A percentile compares a stretch with the other conserved stretches of the same genome.
Conservation (phyloP, 53 echinoderm and acorn worm genomes). For the Crossaster papposus region DNA sequence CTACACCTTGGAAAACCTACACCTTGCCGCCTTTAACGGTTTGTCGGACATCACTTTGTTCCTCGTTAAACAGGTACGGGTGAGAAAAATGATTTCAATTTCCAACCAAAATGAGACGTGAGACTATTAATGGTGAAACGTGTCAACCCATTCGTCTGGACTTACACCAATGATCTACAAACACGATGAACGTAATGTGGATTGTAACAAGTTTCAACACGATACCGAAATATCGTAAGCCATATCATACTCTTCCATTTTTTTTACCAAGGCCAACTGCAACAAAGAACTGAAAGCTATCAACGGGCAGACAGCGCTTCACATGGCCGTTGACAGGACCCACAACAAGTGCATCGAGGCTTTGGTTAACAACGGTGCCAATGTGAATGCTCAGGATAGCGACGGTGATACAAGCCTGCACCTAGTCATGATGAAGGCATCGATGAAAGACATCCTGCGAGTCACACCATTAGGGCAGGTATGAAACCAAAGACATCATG, state of each 20-base stretch:
- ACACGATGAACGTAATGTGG: background rate
- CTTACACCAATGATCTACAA: too few species aligned
- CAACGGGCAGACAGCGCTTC: slow-evolving; percentile 56
- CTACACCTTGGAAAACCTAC: slow-evolving; percentile 66
- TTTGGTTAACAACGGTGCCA: slow-evolving; percentile 64
- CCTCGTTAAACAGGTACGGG: slow-evolving; percentile 44
- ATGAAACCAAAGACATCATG: background rate
- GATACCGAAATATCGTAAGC: background rate
- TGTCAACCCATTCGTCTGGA: background rate
- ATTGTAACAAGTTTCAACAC: too few species aligned
- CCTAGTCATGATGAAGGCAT: slow-evolving; percentile 43
- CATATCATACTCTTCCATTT: background rate
- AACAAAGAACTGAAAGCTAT: slow-evolving; percentile 43
- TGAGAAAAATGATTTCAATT: background rate
- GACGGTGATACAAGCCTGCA: slow-evolving; percentile 64
- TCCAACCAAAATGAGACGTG: background rate
- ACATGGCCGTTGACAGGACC: slow-evolving; percentile 51
- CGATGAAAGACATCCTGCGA: slow-evolving; percentile 30
- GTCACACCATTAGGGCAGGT: background rate
- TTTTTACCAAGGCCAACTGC: slow-evolving; percentile 16
- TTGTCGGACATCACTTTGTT: slow-evolving; percentile 25
- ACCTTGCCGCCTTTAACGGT: slow-evolving; percentile 58
- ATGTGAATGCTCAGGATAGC: slow-evolving; percentile 67
- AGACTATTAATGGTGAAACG: background rate
- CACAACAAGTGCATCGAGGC: slow-evolving; percentile 53